These are phyloP conservation scores for Nyctalus aviator DNA, from an alignment of 2,797 vertebrate species.

Conservation along the genomic window DNA sequence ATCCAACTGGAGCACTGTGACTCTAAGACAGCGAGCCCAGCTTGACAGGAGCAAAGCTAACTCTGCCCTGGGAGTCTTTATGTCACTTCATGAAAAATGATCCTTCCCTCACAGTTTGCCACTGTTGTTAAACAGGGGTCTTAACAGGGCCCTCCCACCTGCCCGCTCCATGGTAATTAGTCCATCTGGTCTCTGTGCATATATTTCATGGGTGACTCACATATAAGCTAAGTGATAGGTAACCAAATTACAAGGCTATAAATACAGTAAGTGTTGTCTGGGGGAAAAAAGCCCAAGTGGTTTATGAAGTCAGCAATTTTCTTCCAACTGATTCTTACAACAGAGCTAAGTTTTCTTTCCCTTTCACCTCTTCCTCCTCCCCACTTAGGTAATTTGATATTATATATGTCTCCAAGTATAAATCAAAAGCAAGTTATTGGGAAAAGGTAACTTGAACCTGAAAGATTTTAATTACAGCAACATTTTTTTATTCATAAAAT, in stretches of 20 bases:
- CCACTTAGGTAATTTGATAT: constrained; percentile 53
- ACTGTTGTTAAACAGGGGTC: constrained; percentile 29
- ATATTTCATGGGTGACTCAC: constrained; percentile 66
- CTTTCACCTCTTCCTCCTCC: not conserved
- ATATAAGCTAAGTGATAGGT: constrained; percentile 67
- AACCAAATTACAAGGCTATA: constrained; percentile 81
- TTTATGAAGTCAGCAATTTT: constrained; percentile 80
- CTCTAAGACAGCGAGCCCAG: not conserved
- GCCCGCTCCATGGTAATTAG: constrained; percentile 31
- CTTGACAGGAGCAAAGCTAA: not conserved
- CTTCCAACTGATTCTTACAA: constrained; percentile 73
- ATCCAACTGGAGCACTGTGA: not conserved
- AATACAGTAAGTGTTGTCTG: constrained; percentile 79
- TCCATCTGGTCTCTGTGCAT: constrained; percentile 38
- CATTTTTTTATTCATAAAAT: constrained; percentile 62
- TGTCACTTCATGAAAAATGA: constrained; percentile 3
- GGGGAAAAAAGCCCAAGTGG: constrained; percentile 63
- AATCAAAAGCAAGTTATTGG: constrained; percentile 72
- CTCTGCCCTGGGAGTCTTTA: constrained; percentile 32
- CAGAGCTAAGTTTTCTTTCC: constrained; percentile 68
- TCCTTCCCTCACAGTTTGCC: constrained; percentile 57
- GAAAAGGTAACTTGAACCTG: constrained; percentile 63
- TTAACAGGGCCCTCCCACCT: constrained; percentile 54
- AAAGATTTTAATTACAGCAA: constrained; percentile 68
- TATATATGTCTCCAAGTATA: constrained; percentile 57